Evolutionary conservation across 2,797 vertebrate species (phyloP), one percentile per base, ranked within the genome.

Genomic region (Bovichtus variegatus): DNA sequence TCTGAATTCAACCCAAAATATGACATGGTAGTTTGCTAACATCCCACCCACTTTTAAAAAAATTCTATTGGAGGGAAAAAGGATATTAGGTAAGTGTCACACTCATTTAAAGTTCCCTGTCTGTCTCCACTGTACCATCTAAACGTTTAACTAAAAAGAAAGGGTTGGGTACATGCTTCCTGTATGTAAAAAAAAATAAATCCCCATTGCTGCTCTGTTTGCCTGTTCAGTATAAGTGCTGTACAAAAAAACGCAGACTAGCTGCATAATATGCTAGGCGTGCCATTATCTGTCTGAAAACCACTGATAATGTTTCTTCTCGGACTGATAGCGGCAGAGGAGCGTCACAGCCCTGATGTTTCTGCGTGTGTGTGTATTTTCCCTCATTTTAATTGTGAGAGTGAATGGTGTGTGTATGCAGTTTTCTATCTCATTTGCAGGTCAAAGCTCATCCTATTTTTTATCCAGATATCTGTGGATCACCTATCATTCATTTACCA

Each of bases 221-320:
- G 18, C 7, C 16, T 31, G 34, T 25, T 34, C 3, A 25, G 1
- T 46, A 2, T 4, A 31, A 55, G 31, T 15, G n/a, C 29, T 59
- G 53, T 23, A 58, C 23, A 27, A 34, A n/a, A 57, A 43, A 55
- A 63, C 1, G 1, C 29, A 47, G 19, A 47, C 15, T 40, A 36
- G 12, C 38, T 59, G 18, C n/a, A 57, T 64, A 64, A 68, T 75
- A 29, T 38, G 40, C 12, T 31, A 82, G 86, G 82, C 23, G 89
- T 84, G 74, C 10, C 76, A 19, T 82, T 76, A 85, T 91, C 89
- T 70, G 61, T 69, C 71, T 71, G 59, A 74, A 55, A 74, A 47
- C 34, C 41, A 67, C 85, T 84, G 89, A 92, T 90, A 88, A 61
- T n/a, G 72, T 50, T 60, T 57, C 41, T 67, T 86, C 21, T 60